Evolutionary conservation across 1,140 invertebrate genomes (phyloP).

Genomic region (Subanguina moxae): DNA sequence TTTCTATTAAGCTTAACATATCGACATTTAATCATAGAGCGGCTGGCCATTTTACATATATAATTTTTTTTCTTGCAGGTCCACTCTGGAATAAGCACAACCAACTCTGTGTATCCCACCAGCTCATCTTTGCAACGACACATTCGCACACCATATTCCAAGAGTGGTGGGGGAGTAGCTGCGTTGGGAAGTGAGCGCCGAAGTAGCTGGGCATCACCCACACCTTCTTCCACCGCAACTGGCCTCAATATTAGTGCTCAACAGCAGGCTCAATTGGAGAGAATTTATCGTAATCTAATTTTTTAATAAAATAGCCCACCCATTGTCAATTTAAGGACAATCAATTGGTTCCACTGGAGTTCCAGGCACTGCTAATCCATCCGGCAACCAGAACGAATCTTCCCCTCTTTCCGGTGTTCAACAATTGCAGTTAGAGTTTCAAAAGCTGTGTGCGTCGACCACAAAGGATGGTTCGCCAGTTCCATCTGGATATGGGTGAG

Average conservation of each 20-base stretch:
- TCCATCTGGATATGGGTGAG: background rate
- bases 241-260: conserved; percentile 39
- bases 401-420: conserved; percentile 39
- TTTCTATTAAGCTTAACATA: background rate
- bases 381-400: conserved; percentile 15
- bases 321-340: conserved; percentile 1
- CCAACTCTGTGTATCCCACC: conserved; percentile 13
- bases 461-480: conserved; percentile 3
- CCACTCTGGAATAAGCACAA: background rate
- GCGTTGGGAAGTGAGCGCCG: conserved; percentile 32
- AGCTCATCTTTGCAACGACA: conserved; percentile 31
- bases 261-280: conserved; percentile 47
- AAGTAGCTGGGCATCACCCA: conserved; percentile 51
- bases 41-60: too few relatives aligned
- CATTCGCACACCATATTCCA: conserved; percentile 36
- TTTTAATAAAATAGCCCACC: conserved; percentile 7
- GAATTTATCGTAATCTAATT: conserved; percentile 42
- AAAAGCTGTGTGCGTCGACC: conserved; percentile 47
- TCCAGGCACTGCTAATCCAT: background rate
- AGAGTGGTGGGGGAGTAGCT: conserved; percentile 24
- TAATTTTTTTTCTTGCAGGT: background rate
- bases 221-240: conserved; percentile 24
- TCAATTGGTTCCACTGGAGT: background rate
- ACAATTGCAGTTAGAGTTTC: conserved; percentile 55
- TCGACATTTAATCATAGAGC: background rate